Evolutionary conservation across 2,797 vertebrate species (phyloP).

Genomic region (Mus spretus): DNA sequence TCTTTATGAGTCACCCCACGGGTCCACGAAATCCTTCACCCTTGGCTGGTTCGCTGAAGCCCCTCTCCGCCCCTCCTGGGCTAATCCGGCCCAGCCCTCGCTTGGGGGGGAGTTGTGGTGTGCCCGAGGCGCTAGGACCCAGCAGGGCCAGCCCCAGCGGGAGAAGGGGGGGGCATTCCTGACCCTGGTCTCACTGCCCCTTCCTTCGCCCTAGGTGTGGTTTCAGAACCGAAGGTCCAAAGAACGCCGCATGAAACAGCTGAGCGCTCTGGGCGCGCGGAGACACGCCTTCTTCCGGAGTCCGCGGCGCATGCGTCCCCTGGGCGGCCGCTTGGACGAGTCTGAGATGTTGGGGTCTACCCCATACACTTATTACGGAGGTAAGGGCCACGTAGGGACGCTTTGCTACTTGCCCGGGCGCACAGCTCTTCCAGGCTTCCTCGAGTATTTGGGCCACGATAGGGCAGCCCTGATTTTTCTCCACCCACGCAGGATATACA

Average conservation of each 20-base stretch:
- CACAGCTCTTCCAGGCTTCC: neutral
- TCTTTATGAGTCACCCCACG: conserved; percentile 83
- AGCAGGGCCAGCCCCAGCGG: neutral
- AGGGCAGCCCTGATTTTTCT: neutral
- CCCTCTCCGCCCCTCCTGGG: conserved; percentile 71
- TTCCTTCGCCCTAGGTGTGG: conserved; percentile 92
- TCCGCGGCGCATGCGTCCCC: conserved; percentile 95
- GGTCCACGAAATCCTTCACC: conserved; percentile 84
- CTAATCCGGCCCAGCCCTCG: conserved; percentile 74
- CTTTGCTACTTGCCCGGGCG: no score
- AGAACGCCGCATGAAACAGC: conserved; percentile 97
- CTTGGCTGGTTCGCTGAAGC: conserved; percentile 80
- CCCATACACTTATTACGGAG: conserved; percentile 97
- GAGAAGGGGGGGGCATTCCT: neutral
- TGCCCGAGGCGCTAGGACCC: conserved; percentile 69
- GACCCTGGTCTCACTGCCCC: neutral
- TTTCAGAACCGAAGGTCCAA: conserved; percentile 98
- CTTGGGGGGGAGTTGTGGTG: conserved; percentile 30
- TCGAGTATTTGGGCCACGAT: no score
- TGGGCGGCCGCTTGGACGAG: conserved; percentile 92
- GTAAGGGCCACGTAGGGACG: conserved; percentile 84
- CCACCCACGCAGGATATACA: neutral
- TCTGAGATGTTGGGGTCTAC: conserved; percentile 93
- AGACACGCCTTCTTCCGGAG: conserved; percentile 97
- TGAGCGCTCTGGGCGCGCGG: conserved; percentile 94